A percentile compares a stretch with the other conserved stretches of the same genome.
Evolutionary conservation across 1,140 invertebrate species (phyloP).

Genomic region (Pogonus chalceus): DNA sequence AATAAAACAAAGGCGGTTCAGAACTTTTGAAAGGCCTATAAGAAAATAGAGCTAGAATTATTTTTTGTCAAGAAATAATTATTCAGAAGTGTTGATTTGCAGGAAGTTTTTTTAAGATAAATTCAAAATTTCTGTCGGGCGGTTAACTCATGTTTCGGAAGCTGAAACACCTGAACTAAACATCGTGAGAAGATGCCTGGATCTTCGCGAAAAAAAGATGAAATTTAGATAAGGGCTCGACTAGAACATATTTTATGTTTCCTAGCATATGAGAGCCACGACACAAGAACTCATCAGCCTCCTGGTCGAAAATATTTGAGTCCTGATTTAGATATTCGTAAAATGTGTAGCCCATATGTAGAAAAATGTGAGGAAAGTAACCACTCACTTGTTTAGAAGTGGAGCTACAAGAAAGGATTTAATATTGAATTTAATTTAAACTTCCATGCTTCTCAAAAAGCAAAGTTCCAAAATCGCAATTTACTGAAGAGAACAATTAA

Average conservation of each 20-base stretch:
- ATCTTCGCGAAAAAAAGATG: conserved; percentile 14
- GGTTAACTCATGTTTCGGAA: conserved; percentile 11
- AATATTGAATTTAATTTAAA: conserved; percentile 18
- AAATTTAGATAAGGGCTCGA: conserved; percentile 14
- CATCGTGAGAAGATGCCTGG: conserved; percentile 13
- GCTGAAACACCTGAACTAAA: conserved; percentile 12
- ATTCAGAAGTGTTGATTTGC: neutral
- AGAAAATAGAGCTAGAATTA: neutral
- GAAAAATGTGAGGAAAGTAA: conserved; percentile 16
- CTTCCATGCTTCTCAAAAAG: conserved; percentile 17
- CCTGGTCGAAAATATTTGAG: conserved; percentile 13
- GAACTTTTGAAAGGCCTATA: conserved; percentile 9
- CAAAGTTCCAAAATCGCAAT: conserved; percentile 16
- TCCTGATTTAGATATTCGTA: conserved; percentile 13
- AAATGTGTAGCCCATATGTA: conserved; percentile 14
- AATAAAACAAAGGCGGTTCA: no score
- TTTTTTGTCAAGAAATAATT: neutral
- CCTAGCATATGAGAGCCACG: conserved; percentile 13
- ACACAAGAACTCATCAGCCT: conserved; percentile 13
- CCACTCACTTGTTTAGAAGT: conserved; percentile 15
- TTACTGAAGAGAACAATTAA: conserved; percentile 16
- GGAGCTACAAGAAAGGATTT: conserved; percentile 18
- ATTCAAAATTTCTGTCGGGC: conserved; percentile 10
- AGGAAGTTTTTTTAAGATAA: neutral
- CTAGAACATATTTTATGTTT: conserved; percentile 15